Evolutionary conservation across 2,888 invertebrate species (phyloP), one percentile per base, ranked within the genome.

Genomic region (Stenodera caucasica): DNA sequence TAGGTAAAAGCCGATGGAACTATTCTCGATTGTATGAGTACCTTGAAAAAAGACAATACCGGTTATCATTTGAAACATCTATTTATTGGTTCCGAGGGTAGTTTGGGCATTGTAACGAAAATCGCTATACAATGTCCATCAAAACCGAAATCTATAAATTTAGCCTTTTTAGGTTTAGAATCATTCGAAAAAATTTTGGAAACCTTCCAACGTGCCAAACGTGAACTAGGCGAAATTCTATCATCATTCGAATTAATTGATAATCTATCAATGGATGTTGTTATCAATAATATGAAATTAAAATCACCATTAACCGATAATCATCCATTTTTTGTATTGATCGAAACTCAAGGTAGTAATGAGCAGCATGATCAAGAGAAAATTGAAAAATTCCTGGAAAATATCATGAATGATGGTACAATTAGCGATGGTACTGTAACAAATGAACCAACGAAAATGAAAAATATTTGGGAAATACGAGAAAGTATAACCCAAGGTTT

Each of bases 191-290:
- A 88, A 65, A 89, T 96, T 21, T 80, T 96, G 12, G 82, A 89
- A 69, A 86, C 93, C 0, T 92, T 90, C 75, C 83, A 85, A 68
- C 82, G 86, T 64, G 93, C 96, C 0, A 93, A 90, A 78, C 80
- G 79, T 0, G 85, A 88, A 23, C 81, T 97, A 11, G 92, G 91
- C 0, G 98, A 98, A 82, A 92, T 96, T 66, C 80, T 99, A 40
- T 97, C 98, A 4, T 95, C 98, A 0, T 98, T 94, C 81, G 99
- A 99, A 83, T 87, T 98, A 84, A 90, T 98, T 63, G 98, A 99
- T 80, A 83, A 83, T 11, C 80, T 81, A 45, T 87, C 94, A 0
- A 83, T 98, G 72, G 84, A 84, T n/a, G 83, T 86, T 35, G 87
- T 89, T 0, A 83, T 85, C 0, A 78, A 82, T 49, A 86, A 90